These are phyloP conservation scores for Smittia aterrima DNA, from an alignment of 2,888 invertebrate species.

Conservation along the genomic window DNA sequence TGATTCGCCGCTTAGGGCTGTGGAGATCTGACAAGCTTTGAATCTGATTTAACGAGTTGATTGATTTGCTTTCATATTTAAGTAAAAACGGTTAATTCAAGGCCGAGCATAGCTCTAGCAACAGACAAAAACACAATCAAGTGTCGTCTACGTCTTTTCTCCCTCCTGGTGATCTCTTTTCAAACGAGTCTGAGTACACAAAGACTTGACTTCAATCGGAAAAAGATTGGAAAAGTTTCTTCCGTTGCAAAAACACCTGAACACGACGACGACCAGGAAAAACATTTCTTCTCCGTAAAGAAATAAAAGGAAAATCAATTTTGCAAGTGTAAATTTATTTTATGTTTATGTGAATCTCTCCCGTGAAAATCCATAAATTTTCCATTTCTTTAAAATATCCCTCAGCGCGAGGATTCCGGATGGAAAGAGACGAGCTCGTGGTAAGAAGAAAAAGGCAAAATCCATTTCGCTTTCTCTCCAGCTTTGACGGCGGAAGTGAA, in stretches of 20 bases:
- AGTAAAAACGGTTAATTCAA: too few relatives aligned
- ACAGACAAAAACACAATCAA: not conserved
- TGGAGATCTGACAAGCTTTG: too few relatives aligned
- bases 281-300: not conserved
- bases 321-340: conserved; percentile 39
- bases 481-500: conserved; percentile 27
- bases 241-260: not conserved
- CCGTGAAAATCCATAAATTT: conserved; percentile 31
- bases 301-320: conserved; percentile 29
- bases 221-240: too few relatives aligned
- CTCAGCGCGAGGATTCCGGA: conserved; percentile 25
- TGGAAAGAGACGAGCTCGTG: not conserved
- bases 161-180: too few relatives aligned
- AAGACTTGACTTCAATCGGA: not conserved
- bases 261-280: not conserved
- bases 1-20: not conserved
- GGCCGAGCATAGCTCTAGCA: too few relatives aligned
- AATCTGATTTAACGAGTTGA: too few relatives aligned
- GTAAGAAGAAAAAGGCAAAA: conserved; percentile 20
- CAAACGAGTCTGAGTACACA: too few relatives aligned
- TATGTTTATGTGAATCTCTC: conserved; percentile 40
- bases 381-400: conserved; percentile 36
- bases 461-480: not conserved
- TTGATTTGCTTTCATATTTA: too few relatives aligned
- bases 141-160: not conserved